A percentile compares a stretch with the other conserved stretches of the same genome.
Conservation (phyloP, 2,113 vertebrate genomes). For the Pangasianodon gigas region DNA sequence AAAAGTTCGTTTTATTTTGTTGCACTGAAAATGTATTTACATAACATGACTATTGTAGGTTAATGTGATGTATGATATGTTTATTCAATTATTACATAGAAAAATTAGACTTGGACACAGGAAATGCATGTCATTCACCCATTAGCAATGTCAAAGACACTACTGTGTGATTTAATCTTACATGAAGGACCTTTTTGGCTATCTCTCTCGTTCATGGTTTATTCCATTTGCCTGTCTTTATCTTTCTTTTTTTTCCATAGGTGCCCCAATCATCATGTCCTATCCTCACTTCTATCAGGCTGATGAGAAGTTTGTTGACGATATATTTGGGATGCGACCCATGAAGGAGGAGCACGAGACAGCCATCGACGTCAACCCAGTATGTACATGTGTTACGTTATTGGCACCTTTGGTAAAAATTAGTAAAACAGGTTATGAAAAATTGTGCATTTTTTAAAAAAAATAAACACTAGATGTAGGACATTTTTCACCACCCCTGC, state of each 20-base stretch:
- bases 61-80: not conserved
- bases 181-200: not conserved
- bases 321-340: slow-evolving; percentile 84
- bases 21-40: not conserved
- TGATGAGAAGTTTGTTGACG: slow-evolving; percentile 78
- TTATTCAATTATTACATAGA: not conserved
- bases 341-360: slow-evolving; percentile 85
- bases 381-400: slow-evolving; percentile 61
- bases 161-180: not conserved
- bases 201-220: not conserved
- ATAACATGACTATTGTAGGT: not conserved
- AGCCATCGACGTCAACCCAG: slow-evolving; percentile 86
- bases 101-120: not conserved
- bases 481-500: not conserved
- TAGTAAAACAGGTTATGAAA: not conserved
- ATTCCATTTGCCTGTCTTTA: not conserved
- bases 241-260: slow-evolving; percentile 64
- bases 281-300: slow-evolving; percentile 95
- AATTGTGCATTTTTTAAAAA: not conserved
- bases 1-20: not conserved
- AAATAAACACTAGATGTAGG: not conserved
- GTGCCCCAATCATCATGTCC: slow-evolving; percentile 90
- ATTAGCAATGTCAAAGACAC: not conserved
- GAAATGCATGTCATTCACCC: not conserved
- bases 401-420: not conserved